Base-by-base conservation (phyloP, 2,888 invertebrate species). In the Xylota segnis region DNA sequence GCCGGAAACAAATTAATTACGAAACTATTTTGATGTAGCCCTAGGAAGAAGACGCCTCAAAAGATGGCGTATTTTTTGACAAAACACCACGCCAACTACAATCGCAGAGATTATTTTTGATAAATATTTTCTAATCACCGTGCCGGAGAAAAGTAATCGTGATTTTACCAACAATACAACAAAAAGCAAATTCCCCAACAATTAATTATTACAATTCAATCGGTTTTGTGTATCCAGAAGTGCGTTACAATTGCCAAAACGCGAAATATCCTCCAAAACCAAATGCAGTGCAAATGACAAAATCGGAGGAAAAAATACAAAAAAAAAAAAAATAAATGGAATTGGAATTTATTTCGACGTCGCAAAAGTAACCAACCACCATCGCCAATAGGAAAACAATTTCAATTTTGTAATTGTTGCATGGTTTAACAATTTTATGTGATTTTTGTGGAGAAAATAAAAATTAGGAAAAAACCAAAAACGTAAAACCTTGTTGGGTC, bases 51-150 rank as follows among this genome's bases (percentile, higher is more conserved):
- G 90, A 90, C 90, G 90, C 90, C 89, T 90, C 90, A 90, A 90
- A 90, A 90, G 90, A 90, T 90, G 90, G 90, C 90, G 90, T 90
- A 89, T 88, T 83, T 58, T 88, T 88, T 88, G 88, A 88, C 88
- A 88, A 88, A 88, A 87, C 88, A 88, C 77, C 88, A 83, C 88
- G 84, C 87, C 87, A 83, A 83, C 87, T 72, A 72, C 32, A 43
- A 72, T 50, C 66, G 66, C 3, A 23, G 37, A 71, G 66, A 86
- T 82, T 86, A 82, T 82, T 86, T 86, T 86, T 86, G 66, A 72
- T 82, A 86, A 86, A 82, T 86, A 86, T 86, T 68, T 82, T 75
- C 68, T 47, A 14, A 72, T 75, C 27, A 37, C 23, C 12, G 37
- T 32, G 66, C 75, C 71, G 54, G 43, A 81, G n/a, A 71, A 70